Evolutionary conservation across 2,113 vertebrate genomes (phyloP).

Genomic region (Ramphastos sulfuratus): DNA sequence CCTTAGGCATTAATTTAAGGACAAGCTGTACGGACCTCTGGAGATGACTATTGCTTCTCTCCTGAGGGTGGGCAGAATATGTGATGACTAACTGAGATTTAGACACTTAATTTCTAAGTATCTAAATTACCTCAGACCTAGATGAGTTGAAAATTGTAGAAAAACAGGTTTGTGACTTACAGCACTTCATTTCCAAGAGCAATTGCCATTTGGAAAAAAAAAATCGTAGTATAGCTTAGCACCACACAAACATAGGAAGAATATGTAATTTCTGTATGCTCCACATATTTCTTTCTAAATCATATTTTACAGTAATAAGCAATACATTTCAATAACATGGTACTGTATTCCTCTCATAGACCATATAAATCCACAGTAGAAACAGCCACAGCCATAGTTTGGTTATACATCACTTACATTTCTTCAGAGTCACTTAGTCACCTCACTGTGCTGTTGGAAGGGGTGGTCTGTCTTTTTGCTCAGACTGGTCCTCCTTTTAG

Average conservation of each 20-base stretch:
- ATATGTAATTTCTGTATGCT: not conserved
- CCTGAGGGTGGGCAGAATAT: not conserved
- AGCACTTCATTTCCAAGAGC: not conserved
- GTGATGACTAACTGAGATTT: not conserved
- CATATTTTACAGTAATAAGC: not conserved
- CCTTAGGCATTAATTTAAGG: not conserved
- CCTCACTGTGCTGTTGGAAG: not conserved
- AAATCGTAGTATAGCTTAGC: not conserved
- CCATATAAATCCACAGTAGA: not conserved
- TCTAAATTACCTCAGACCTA: not conserved
- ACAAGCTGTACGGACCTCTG: not conserved
- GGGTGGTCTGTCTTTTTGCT: conserved; percentile 1
- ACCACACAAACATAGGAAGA: not conserved
- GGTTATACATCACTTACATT: conserved; percentile 71
- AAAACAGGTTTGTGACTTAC: not conserved
- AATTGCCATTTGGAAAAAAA: not conserved
- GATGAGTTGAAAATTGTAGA: not conserved
- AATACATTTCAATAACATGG: not conserved
- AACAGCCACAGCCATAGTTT: not conserved
- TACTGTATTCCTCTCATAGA: not conserved
- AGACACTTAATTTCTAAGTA: not conserved
- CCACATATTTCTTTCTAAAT: not conserved
- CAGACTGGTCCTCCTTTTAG: conserved; percentile 36
- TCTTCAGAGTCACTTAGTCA: conserved; percentile 39
- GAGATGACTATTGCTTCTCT: not conserved